Evolutionary conservation across 2,113 vertebrate species (phyloP).

Genomic region (Phrynosoma platyrhinos): DNA sequence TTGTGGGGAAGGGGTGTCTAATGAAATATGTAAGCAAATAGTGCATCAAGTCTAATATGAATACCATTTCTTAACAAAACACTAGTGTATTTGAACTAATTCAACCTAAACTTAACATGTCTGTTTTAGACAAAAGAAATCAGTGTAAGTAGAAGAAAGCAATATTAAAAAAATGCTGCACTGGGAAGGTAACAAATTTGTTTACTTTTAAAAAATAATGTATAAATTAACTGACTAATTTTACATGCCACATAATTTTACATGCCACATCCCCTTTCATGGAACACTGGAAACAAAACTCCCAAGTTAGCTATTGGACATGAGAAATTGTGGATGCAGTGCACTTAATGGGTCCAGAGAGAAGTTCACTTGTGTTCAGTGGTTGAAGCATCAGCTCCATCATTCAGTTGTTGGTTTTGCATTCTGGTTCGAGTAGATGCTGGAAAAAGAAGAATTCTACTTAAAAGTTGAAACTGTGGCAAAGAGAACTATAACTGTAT

Average conservation of each 20-base stretch:
- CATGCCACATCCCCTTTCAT: constrained; percentile 72
- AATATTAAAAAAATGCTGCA: constrained; percentile 55
- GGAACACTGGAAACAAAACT: constrained; percentile 58
- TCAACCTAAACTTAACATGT: constrained; percentile 58
- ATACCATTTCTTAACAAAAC: constrained; percentile 66
- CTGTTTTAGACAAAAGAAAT: constrained; percentile 55
- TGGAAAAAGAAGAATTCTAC: constrained; percentile 61
- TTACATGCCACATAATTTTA: constrained; percentile 73
- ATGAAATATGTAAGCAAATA: constrained; percentile 61
- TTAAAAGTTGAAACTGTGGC: not conserved
- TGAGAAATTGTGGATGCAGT: constrained; percentile 45
- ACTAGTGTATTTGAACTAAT: constrained; percentile 71
- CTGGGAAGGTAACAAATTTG: constrained; percentile 62
- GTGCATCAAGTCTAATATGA: constrained; percentile 62
- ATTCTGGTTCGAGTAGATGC: constrained; percentile 93
- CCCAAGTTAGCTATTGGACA: constrained; percentile 54
- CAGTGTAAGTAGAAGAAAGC: constrained; percentile 49
- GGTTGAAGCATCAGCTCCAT: constrained; percentile 82
- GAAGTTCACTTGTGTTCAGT: constrained; percentile 80
- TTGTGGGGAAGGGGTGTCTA: constrained; percentile 19
- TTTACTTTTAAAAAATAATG: constrained; percentile 66
- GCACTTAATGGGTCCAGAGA: constrained; percentile 46
- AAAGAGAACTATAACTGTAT: not conserved
- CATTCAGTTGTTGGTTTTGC: constrained; percentile 95
- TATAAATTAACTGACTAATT: constrained; percentile 82